phyloP scores from a whole-genome alignment of 2,888 invertebrate species.

The Pedicia rivosa region DNA sequence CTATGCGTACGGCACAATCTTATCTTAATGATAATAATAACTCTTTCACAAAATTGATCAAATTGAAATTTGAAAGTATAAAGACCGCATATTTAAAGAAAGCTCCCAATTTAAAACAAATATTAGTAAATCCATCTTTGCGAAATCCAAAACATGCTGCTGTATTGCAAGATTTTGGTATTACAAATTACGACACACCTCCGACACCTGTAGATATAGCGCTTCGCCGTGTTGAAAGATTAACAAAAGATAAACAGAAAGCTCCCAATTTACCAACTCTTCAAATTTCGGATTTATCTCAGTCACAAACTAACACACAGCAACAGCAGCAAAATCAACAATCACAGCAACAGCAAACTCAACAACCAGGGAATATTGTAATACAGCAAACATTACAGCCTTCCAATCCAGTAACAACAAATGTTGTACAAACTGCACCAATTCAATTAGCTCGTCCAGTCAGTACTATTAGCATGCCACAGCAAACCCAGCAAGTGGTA shows the following conservation, averaged over 20 bases:
- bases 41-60: constrained; percentile 48
- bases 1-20: constrained; percentile 59
- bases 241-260: constrained; percentile 54
- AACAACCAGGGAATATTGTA: background rate
- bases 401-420: constrained; percentile 22
- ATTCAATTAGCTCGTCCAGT: background rate
- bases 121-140: constrained; percentile 51
- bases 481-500: constrained; percentile 2
- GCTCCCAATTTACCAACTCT: constrained; percentile 28
- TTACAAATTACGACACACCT: constrained; percentile 70
- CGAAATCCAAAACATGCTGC: constrained; percentile 76
- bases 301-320: constrained; percentile 29
- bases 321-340: constrained; percentile 35
- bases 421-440: background rate
- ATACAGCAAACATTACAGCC: background rate
- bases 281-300: constrained; percentile 8
- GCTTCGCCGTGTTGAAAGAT: constrained; percentile 62
- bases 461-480: background rate
- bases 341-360: constrained; percentile 16
- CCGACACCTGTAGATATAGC: constrained; percentile 71
- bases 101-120: constrained; percentile 58
- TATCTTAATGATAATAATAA: constrained; percentile 63
- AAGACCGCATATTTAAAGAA: constrained; percentile 59
- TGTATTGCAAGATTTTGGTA: constrained; percentile 66
- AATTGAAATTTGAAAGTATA: constrained; percentile 57